Evolutionary conservation across 1,140 invertebrate genomes (phyloP).

Genomic region (Bombus difficillimus): DNA sequence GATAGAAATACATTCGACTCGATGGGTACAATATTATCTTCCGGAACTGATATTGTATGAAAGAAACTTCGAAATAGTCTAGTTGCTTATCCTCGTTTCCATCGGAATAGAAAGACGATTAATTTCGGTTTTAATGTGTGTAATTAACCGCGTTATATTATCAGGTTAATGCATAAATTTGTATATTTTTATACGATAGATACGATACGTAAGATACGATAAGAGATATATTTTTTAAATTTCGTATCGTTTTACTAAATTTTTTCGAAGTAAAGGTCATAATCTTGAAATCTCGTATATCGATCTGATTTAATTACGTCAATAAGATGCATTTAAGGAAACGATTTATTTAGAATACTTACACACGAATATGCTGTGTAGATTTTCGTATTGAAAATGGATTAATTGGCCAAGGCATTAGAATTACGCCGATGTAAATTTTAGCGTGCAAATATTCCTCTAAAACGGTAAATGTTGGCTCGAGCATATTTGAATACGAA

Average conservation of each 20-base stretch:
- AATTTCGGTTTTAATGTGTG: too few relatives aligned
- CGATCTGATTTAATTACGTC: too few relatives aligned
- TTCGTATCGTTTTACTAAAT: too few relatives aligned
- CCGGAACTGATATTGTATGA: constrained; percentile 28
- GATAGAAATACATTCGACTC: constrained; percentile 33
- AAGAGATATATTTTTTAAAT: too few relatives aligned
- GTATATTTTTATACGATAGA: too few relatives aligned
- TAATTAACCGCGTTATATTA: too few relatives aligned
- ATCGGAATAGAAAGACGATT: background rate
- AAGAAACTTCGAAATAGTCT: constrained; percentile 7
- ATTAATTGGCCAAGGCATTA: background rate
- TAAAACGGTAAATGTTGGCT: background rate
- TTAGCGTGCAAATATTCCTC: background rate
- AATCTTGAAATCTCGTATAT: too few relatives aligned
- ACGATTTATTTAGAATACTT: background rate
- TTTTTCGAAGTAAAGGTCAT: too few relatives aligned
- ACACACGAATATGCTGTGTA: background rate
- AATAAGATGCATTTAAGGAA: too few relatives aligned
- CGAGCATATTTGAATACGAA: background rate
- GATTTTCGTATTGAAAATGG: background rate
- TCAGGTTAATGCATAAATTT: too few relatives aligned
- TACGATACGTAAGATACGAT: too few relatives aligned
- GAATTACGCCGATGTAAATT: background rate
- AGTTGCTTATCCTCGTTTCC: background rate
- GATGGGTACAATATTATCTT: constrained; percentile 37